Evolutionary conservation across 1,140 invertebrate species (phyloP).

Genomic region (Apis laboriosa): DNA sequence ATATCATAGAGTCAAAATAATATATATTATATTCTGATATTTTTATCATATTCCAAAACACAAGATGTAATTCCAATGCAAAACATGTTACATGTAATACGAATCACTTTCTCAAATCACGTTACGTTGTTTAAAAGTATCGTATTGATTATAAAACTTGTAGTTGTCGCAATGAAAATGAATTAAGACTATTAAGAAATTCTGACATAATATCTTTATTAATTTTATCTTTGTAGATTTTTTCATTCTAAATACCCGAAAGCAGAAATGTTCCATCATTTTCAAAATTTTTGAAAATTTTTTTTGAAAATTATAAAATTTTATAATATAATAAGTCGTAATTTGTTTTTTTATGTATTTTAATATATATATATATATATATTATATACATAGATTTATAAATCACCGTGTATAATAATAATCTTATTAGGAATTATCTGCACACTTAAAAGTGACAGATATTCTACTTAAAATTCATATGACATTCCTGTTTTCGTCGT

Average conservation of each 20-base stretch:
- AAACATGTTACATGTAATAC: conserved; percentile 27
- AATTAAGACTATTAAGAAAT: neutral
- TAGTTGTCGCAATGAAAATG: neutral
- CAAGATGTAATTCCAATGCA: conserved; percentile 23
- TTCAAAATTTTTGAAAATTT: neutral
- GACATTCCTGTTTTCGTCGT: neutral
- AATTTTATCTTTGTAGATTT: neutral
- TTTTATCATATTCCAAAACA: conserved; percentile 17
- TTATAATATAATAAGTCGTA: no score
- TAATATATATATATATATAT: no score
- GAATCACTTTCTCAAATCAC: conserved; percentile 41
- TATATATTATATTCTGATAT: neutral
- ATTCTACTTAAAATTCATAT: conserved; percentile 30
- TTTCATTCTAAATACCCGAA: no score
- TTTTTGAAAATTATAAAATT: no score
- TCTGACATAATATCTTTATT: neutral
- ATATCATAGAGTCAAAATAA: neutral
- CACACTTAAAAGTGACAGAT: neutral
- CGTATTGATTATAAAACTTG: conserved; percentile 22
- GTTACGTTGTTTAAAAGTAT: conserved; percentile 27
- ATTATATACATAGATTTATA: no score
- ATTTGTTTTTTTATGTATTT: no score
- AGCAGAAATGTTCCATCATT: neutral
- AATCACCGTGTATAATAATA: no score
- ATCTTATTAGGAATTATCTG: neutral